Evolutionary conservation across 2,113 vertebrate species (phyloP), one percentile per base, ranked within the genome.

Genomic region (Mus spicilegus): DNA sequence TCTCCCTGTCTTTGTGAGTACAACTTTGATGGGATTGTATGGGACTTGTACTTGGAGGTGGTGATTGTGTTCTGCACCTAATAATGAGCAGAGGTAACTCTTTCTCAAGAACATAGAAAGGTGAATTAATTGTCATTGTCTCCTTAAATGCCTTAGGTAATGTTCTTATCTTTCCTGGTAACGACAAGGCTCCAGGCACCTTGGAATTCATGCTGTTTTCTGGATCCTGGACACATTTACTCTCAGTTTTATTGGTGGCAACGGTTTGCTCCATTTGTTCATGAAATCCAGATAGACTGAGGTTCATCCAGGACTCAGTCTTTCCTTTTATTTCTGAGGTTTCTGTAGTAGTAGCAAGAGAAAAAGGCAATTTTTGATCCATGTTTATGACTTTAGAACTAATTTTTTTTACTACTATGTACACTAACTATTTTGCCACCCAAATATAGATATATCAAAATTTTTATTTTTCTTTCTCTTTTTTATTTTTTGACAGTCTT

Each of bases 321-420:
- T 78, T 84, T 1, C 2, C 24, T 67, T 67, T 0, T 63, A 86
- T 81, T 80, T 89, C 46, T 94, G 94, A 67, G 7, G 14, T 91
- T 94, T n/a, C 11, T 30, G 51, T 89, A 65, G 7, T 87, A 10
- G 28, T 77, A 36, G 76, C 20, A 77, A 26, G 61, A 93, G 42
- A 69, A 36, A 75, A 20, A 86, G 20, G 12, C 9, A 87, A 51
- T 90, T 87, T 5, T 33, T 87, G 65, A 96, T 33, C 51, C 24
- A 39, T 46, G 20, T 33, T 12, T 86, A 20, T 72, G 6, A 67
- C 10, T 42, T 7, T 76, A 24, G 30, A 78, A 26, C 22, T 33
- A 36, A 72, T 39, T 39, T 0, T 0, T 61, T 51, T 36, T 16
- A 85, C 26, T 61, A 10, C 0, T 19, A 2, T 67, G 28, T 65